Evolutionary conservation across 2,888 invertebrate species (phyloP), one percentile per base, ranked within the genome.

Genomic region (Troilus luridus): DNA sequence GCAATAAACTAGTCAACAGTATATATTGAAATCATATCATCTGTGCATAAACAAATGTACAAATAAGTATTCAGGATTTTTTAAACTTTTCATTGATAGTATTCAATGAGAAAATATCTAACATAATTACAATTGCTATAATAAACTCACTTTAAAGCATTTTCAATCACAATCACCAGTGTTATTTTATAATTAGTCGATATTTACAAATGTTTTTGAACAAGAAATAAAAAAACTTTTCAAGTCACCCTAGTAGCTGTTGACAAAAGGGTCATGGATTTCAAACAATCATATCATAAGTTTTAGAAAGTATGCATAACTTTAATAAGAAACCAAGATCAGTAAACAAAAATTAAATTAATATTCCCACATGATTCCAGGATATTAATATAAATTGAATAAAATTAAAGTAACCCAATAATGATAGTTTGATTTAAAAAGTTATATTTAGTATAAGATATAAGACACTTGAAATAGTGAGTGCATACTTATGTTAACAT

Each of bases 31-130:
- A 27, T 14, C 5, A 17, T 77, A 14, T n/a, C 17, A 41, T 77
- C 41, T 77, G 72, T 77, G 72, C 72, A 77, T 19, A 41, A 77
- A 41, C 72, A 77, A 41, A 27, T 41, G 41, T 77, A 77, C 72
- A 77, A 77, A 77, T 41, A 19, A 77, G 72, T 72, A 27, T 64
- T 64, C n/a, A 64, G 21, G n/a, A 64, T 11, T 64, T 64, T 64
- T 64, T n/a, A n/a, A 21, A 67, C 67, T 67, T 67, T 67, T 67
- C 67, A 24, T 67, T 14, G 24, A 0, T n/a, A 24, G 24, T 17
- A 5, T 27, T 67, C 11, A 14, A 67, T 24, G 67, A 67, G 67
- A 24, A 67, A 67, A 24, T 41, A 10, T 17, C 41, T 27, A 77
- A 41, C 6, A 77, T 77, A 41, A 77, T 67, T n/a, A 64, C n/a